Evolutionary conservation across 2,797 vertebrate species (phyloP).

Genomic region (Macropodus opercularis): DNA sequence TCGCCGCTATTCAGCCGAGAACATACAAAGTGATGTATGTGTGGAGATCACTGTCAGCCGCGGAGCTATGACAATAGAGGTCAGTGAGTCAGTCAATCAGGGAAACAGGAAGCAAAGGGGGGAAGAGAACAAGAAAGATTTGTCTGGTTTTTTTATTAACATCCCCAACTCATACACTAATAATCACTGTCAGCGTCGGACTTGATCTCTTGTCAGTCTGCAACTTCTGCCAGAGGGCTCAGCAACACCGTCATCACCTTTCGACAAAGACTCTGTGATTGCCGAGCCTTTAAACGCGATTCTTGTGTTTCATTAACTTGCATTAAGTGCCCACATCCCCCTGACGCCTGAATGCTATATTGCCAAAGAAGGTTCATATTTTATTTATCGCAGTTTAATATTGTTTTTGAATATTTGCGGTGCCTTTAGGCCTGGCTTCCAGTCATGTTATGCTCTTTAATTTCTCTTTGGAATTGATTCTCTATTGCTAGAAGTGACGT

Average conservation of each 20-base stretch:
- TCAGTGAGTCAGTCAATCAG: slow-evolving; percentile 75
- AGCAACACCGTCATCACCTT: slow-evolving; percentile 61
- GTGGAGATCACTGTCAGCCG: slow-evolving; percentile 73
- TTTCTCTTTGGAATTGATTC: slow-evolving; percentile 81
- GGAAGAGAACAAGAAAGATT: slow-evolving; percentile 43
- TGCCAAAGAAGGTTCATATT: slow-evolving; percentile 81
- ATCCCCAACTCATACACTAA: slow-evolving; percentile 57
- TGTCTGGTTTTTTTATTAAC: slow-evolving; percentile 56
- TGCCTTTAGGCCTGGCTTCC: slow-evolving; percentile 75
- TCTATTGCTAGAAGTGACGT: slow-evolving; percentile 69
- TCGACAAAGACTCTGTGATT: slow-evolving; percentile 60
- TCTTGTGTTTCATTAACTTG: slow-evolving; percentile 79
- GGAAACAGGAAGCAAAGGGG: slow-evolving; percentile 24
- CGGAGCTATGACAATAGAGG: slow-evolving; percentile 74
- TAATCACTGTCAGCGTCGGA: slow-evolving; percentile 71
- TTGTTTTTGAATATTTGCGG: slow-evolving; percentile 83
- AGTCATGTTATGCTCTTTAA: slow-evolving; percentile 77
- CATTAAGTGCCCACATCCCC: slow-evolving; percentile 79
- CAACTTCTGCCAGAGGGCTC: slow-evolving; percentile 72
- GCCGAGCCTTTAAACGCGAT: slow-evolving; percentile 65
- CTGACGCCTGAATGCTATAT: slow-evolving; percentile 73
- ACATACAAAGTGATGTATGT: slow-evolving; percentile 74
- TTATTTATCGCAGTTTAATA: slow-evolving; percentile 82
- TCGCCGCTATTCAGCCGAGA: slow-evolving; percentile 61
- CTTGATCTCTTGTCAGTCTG: slow-evolving; percentile 71